Evolutionary conservation across 2,888 invertebrate genomes (phyloP), one percentile per base, ranked within the genome.

Genomic region (Dynastes maya): DNA sequence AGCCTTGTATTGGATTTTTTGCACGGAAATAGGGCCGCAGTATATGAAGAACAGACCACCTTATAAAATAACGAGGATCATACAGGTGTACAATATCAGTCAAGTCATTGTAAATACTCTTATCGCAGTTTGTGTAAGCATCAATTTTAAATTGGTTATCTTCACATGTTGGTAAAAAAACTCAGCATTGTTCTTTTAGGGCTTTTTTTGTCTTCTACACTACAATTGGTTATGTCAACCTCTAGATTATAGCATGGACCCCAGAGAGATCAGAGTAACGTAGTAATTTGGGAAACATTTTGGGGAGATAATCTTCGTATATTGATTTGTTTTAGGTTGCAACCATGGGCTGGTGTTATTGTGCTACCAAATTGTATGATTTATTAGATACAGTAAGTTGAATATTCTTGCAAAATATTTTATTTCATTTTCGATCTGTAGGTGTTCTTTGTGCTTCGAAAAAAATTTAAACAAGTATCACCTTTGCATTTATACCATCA

Each of bases 11-110:
- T 88, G 94, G 65, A 93, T 93, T 86, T 94, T 95, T 87, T 93
- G 94, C 13, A 85, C 92, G n/a, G 92, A 91, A 81, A 94, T 95
- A 91, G 97, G 97, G 0, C 97, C 97, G 0, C 90, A 91, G 80
- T 93, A 94, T 84, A 98, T 98, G 98, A 92, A 93, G 81, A 93
- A 96, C 86, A 91, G 96, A 83, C 94, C 96, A 86, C 95, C 97
- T 0, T 95, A 94, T 86, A 93, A 96, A 83, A 88, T 98, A 51
- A 93, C 95, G 84, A 93, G 93, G 83, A 91, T 95, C 0, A 90
- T 98, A 84, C 90, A 97, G 68, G 87, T 94, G 8, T 98, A 97
- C 89, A 98, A 98, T 88, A 93, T 95, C 80, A 86, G 95, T 58
- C 97, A 97, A 92, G 96, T 97, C 13, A 80, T 93, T 5, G 91